Base-by-base conservation (phyloP, 2,888 invertebrate species). In the Lymantria dispar region DNA sequence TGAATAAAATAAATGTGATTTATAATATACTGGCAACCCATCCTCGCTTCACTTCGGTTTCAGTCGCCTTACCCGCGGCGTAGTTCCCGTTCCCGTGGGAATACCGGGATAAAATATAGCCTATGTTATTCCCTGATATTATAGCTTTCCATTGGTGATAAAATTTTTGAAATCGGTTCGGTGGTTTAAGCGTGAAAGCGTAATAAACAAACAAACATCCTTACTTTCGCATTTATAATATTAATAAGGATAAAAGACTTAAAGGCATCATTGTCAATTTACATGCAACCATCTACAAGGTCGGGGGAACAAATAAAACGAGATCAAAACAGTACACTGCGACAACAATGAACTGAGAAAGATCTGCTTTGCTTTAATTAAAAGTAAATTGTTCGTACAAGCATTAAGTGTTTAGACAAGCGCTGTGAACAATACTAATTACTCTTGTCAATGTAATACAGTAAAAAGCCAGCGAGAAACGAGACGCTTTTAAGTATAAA, bases 311-410 rank as follows among this genome's bases (percentile, higher is more conserved):
- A 79, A 83, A 82, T 72, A 77, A 76, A 78, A 78, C 72, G 76
- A 70, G 72, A 74, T 72, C 68, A 68, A 70, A 65, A 65, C 63
- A 56, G 59, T 58, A 43, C 54, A 50, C 58, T 63, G 66, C 72
- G 72, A 74, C 77, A 70, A 76, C 73, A 78, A 80, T 74, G 74
- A 69, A 73, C 68, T 62, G 63, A 60, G 70, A 72, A 77, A 74
- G 70, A 76, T 64, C 74, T 69, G 70, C 68, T 72, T 72, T 71
- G 70, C 71, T 77, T 80, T 84, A 84, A 83, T 84, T 84, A 83
- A 82, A 84, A 81, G 72, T 76, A 81, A 83, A 81, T 76, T 76
- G 75, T 73, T 74, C 70, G 70, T 70, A 71, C 56, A 64, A 60
- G 65, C 62, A 65, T 58, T 65, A 64, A 60, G 48, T 48, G 53